Conservation (phyloP, 2,113 vertebrate species). For the Macroglossus sobrinus region DNA sequence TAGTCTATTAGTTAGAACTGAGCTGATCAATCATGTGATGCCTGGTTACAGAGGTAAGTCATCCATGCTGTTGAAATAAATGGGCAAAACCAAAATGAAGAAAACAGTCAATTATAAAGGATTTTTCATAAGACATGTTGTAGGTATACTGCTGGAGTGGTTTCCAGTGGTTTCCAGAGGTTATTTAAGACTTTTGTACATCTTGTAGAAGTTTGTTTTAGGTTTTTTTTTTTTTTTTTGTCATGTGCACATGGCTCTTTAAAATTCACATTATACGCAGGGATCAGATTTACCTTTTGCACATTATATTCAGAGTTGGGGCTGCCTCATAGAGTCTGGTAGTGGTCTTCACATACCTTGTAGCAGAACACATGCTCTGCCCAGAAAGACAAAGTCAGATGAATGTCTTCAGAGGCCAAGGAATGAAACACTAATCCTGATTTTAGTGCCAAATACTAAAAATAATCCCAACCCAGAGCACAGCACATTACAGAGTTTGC, state of each 20-base stretch:
- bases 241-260: neutral
- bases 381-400: neutral
- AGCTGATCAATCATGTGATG: fast-evolving
- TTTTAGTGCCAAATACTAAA: conserved; percentile 44
- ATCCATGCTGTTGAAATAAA: neutral
- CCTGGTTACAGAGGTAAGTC: neutral
- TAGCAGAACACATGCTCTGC: neutral
- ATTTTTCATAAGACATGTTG: neutral
- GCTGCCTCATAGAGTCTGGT: neutral
- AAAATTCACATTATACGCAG: neutral
- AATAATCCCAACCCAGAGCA: neutral
- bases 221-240: neutral
- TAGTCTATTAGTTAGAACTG: neutral
- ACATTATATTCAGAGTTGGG: neutral
- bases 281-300: neutral
- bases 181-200: neutral
- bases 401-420: conserved; percentile 1
- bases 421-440: conserved; percentile 20
- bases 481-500: neutral
- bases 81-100: neutral
- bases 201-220: neutral
- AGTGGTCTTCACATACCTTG: neutral
- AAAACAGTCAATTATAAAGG: neutral
- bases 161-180: neutral
- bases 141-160: neutral